Evolutionary conservation across 2,797 vertebrate species (phyloP).

Genomic region (Propithecus deckenii): DNA sequence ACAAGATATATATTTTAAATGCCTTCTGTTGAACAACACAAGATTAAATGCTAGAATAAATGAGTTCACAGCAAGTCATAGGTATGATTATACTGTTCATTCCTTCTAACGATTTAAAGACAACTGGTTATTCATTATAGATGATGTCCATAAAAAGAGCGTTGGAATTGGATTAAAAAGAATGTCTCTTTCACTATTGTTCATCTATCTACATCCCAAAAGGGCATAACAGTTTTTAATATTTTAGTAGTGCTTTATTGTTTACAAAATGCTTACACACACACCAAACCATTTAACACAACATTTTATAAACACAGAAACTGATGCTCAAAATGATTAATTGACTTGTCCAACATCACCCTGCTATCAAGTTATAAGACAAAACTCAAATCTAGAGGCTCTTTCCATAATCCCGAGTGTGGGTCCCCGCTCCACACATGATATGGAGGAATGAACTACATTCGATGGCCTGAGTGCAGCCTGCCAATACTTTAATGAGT

Average conservation of each 20-base stretch:
- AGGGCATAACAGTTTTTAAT: neutral
- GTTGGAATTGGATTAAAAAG: neutral
- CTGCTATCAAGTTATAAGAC: neutral
- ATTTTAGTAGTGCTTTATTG: neutral
- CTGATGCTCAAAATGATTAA: neutral
- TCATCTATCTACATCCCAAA: neutral
- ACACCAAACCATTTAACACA: neutral
- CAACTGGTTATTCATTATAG: neutral
- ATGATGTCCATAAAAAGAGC: neutral
- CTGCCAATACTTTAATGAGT: neutral
- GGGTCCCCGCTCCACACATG: neutral
- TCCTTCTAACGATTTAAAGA: conserved; percentile 21
- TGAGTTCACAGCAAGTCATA: neutral
- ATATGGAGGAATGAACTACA: neutral
- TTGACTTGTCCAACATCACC: neutral
- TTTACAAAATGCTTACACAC: neutral
- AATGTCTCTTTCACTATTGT: neutral
- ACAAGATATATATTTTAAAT: neutral
- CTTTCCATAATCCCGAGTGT: neutral
- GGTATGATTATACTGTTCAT: neutral
- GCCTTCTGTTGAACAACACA: neutral
- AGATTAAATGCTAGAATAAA: conserved; percentile 48
- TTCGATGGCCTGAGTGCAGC: neutral
- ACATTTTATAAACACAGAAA: neutral
- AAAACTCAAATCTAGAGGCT: neutral